These are phyloP conservation scores for Coecobrya sp. DNA, from an alignment of 2,888 invertebrate genomes.

Conservation along the genomic window DNA sequence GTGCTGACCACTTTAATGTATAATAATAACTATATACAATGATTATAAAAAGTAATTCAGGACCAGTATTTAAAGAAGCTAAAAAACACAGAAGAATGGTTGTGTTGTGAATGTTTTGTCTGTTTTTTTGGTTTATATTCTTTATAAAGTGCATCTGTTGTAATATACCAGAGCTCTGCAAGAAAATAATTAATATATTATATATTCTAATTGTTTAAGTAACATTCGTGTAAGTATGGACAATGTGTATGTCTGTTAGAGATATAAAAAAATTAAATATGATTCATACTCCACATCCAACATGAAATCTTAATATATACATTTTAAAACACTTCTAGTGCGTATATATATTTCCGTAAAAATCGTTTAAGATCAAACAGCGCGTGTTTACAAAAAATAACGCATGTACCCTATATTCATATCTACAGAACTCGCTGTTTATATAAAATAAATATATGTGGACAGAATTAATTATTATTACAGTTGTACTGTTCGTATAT, in stretches of 20 bases:
- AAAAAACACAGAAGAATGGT: conserved; percentile 57
- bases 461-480: conserved; percentile 57
- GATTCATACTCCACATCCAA: neutral
- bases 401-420: conserved; percentile 53
- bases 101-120: conserved; percentile 65
- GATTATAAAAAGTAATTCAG: conserved; percentile 47
- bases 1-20: conserved; percentile 67
- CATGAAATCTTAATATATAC: neutral
- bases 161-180: conserved; percentile 24
- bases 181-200: neutral
- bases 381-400: conserved; percentile 18
- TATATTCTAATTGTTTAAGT: neutral
- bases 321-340: conserved; percentile 23
- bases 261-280: neutral
- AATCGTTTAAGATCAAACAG: conserved; percentile 21
- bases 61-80: conserved; percentile 76
- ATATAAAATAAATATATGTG: conserved; percentile 54
- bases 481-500: conserved; percentile 72
- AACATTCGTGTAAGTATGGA: neutral
- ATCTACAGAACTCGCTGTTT: conserved; percentile 43
- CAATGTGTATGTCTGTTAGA: neutral
- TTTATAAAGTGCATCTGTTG: neutral
- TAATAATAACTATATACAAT: neutral
- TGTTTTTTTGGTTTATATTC: conserved; percentile 49
- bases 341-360: conserved; percentile 31